Evolutionary conservation across 2,113 vertebrate species (phyloP), one percentile per base, ranked within the genome.

Genomic region (Lynx canadensis): DNA sequence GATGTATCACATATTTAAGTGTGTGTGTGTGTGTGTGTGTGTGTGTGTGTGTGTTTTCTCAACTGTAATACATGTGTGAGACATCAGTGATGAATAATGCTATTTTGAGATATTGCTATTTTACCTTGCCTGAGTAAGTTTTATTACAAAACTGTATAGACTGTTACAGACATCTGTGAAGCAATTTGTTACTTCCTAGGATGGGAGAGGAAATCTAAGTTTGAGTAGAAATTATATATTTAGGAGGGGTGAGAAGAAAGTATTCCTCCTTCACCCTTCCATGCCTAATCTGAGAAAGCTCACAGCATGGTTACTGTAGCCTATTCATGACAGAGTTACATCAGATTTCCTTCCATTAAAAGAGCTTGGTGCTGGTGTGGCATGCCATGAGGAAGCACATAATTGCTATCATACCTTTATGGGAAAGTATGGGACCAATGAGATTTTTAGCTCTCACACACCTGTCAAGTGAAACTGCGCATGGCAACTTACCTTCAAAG

Each of bases 31-130:
- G 10, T 84, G 38, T 36, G 2, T 84, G 21, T 55, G 19, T 78
- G 13, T 41, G 9, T 27, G 33, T 71, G 14, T 27, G 79, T 63
- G 1, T 55, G 14, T 88, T 90, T 97, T 91, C 48, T 94, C 55
- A 88, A 38, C 89, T 69, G 4, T 5, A 69, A 85, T 89, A 81
- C 0, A 73, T 52, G 50, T 88, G 4, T 85, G 27, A 96, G 23
- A 23, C 29, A 86, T 79, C 38, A 63, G 25, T 90, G 76, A 96
- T 78, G 10, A 10, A 81, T 65, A 81, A 69, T 84, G 23, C 25
- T 96, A 4, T 97, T 83, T 96, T 94, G 97, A 96, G 48, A 65
- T 45, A 76, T 29, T n/a, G 1, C 14, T 96, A 3, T 92, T 95
- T 96, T 84, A 69, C 23, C 2, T 66, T 63, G 4, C 19, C 31